Evolutionary conservation across 2,113 vertebrate species (phyloP).

Genomic region (Cochlearius cochlearius): DNA sequence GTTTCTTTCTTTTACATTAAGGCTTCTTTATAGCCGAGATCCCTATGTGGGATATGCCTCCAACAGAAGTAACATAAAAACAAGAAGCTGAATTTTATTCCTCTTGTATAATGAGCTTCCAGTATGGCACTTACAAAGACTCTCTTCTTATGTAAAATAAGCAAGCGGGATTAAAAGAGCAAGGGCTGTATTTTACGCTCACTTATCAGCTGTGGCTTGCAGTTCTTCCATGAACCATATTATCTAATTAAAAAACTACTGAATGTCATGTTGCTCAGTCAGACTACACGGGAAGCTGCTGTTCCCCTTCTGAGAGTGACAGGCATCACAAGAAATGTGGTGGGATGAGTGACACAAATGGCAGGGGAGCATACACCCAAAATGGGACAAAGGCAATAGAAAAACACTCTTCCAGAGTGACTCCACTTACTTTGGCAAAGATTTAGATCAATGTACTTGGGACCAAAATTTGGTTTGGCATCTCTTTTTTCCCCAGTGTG

Average conservation of each 20-base stretch:
- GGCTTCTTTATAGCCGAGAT: background rate
- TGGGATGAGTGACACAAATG: background rate
- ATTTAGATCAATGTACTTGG: background rate
- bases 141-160: slow-evolving; percentile 37
- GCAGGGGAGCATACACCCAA: background rate
- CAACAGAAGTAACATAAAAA: slow-evolving; percentile 8
- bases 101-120: slow-evolving; percentile 20
- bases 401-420: background rate
- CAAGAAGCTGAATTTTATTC: slow-evolving; percentile 36
- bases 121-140: background rate
- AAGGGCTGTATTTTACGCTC: background rate
- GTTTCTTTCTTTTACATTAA: background rate
- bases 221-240: background rate
- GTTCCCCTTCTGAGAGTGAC: background rate
- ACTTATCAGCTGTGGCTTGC: background rate
- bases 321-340: background rate
- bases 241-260: background rate
- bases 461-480: background rate
- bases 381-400: background rate
- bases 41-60: background rate
- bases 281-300: background rate
- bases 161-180: slow-evolving; percentile 8
- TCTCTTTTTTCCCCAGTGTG: background rate
- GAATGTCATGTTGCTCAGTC: background rate
- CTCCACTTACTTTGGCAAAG: background rate